A percentile compares a stretch with the other conserved stretches of the same genome.
Conservation (phyloP, 2,888 invertebrate genomes). For the Agonum fuliginosum region DNA sequence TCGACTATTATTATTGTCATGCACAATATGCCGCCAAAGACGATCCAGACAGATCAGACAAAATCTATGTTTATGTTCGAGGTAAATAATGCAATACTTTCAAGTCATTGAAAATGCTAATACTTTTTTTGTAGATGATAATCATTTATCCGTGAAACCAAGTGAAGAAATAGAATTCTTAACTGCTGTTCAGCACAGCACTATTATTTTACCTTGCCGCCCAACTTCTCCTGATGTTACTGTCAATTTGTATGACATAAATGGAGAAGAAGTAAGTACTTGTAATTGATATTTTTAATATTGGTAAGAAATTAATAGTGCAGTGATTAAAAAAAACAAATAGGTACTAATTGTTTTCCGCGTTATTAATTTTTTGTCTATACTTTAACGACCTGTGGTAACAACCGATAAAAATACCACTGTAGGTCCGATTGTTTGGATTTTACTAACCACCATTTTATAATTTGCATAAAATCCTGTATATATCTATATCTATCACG, state of each 20-base stretch:
- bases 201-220: constrained; percentile 77
- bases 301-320: too few species aligned
- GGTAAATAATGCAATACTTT: constrained; percentile 67
- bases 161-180: background rate
- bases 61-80: constrained; percentile 76
- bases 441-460: too few species aligned
- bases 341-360: too few species aligned
- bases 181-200: constrained; percentile 70
- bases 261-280: constrained; percentile 70
- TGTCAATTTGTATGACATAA: constrained; percentile 71
- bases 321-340: too few species aligned
- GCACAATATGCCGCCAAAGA: constrained; percentile 69
- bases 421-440: too few species aligned
- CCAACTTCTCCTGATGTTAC: constrained; percentile 77
- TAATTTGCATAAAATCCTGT: too few species aligned
- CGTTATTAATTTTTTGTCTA: too few species aligned
- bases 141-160: constrained; percentile 63
- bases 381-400: too few species aligned
- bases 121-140: constrained; percentile 71
- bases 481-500: too few species aligned
- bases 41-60: constrained; percentile 69
- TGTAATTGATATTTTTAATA: background rate
- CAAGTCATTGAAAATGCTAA: background rate
- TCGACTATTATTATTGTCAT: constrained; percentile 71
- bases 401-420: too few species aligned